Base-by-base conservation (phyloP, 2,113 vertebrate genomes). In the Pseudorhombus dupliciocellatus region DNA sequence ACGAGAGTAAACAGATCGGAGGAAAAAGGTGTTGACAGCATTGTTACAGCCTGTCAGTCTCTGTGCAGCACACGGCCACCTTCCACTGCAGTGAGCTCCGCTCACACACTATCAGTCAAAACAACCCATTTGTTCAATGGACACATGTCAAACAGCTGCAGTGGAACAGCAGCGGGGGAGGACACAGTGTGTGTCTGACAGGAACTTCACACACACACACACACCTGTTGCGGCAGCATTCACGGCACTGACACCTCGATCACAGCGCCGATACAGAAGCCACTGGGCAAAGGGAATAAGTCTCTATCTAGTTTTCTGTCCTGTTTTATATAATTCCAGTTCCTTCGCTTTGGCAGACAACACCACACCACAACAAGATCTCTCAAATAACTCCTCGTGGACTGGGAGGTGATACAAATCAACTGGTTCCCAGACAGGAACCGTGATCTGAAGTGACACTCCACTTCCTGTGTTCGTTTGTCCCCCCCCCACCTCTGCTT, bases 111-210 rank as follows among this genome's bases (percentile, higher is more conserved):
- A 28, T 40, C 75, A 89, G 83, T 87, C 81, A 87, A 81, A 88
- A 75, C 66, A 70, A 63, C 24, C 80, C 53, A 61, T 73, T 74
- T 79, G 70, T 53, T 79, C 70, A 63, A 74, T 58, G 74, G 80
- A 87, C 80, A 84, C 75, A 73, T 87, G 86, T 90, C 90, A 84
- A 77, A 79, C 81, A 60, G 50, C 50, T 24, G 74, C 75, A 81
- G 74, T 52, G 70, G 46, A 61, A 69, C 76, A 55, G 79, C 79
- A 80, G 75, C 65, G 70, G 71, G 71, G 77, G 63, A 79, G 67
- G 70, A 75, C 68, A 22, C 69, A 6, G 48, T 55, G 72, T 74
- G 74, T 70, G 68, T 80, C 71, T 83, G 80, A 82, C 83, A 88
- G 53, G 67, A 77, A 51, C 25, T 52, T 77, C 12, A 50, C 46